phyloP scores from a whole-genome alignment of 2,888 invertebrate species.

The Scaptomyza polygonia region DNA sequence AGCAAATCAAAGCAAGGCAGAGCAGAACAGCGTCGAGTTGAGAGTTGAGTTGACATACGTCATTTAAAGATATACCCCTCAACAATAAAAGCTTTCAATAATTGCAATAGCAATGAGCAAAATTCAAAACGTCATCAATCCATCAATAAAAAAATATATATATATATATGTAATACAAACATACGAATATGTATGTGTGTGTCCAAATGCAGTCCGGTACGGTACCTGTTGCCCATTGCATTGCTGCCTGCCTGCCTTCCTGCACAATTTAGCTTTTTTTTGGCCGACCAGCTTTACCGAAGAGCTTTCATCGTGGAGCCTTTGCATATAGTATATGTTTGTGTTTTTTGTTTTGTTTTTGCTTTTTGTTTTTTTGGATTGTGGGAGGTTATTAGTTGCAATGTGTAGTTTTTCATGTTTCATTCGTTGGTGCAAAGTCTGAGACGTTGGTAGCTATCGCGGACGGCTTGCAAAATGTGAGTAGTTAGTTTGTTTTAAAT shows the following conservation, averaged over 20 bases:
- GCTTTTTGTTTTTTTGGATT: slow-evolving; percentile 12
- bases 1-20: background rate
- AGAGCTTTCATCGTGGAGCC: slow-evolving; percentile 36
- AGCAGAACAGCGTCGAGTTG: background rate
- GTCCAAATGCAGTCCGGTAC: background rate
- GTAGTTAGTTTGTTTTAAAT: slow-evolving; percentile 49
- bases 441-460: slow-evolving; percentile 23
- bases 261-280: slow-evolving; percentile 30
- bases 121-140: slow-evolving; percentile 11
- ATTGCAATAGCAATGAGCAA: slow-evolving; percentile 13
- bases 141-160: background rate
- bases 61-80: background rate
- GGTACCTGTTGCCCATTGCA: slow-evolving; percentile 20
- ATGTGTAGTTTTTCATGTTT: slow-evolving; percentile 8
- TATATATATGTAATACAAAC: background rate
- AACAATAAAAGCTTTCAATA: slow-evolving; percentile 13
- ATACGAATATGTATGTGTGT: no score
- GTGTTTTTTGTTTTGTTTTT: background rate
- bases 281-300: background rate
- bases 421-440: slow-evolving; percentile 50
- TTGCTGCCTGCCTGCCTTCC: background rate
- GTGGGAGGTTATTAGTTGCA: background rate
- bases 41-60: background rate
- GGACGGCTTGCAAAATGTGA: slow-evolving; percentile 30
- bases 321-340: background rate